phyloP scores from a whole-genome alignment of 2,888 invertebrate genomes.

The Linhomoeus sp. region DNA sequence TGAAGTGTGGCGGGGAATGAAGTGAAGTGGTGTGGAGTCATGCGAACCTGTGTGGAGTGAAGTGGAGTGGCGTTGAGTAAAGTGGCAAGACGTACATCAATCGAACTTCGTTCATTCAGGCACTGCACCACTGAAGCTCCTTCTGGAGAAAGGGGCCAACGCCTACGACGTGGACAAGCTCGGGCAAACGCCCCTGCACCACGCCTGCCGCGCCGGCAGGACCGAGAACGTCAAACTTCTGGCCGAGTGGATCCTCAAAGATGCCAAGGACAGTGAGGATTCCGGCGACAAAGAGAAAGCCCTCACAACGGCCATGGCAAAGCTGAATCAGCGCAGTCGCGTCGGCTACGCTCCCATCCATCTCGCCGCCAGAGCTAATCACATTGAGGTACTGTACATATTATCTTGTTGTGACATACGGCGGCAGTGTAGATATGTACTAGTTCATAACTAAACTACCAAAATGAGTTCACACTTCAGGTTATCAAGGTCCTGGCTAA shows the following conservation, averaged over 20 bases:
- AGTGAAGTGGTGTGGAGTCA: slow-evolving; percentile 5
- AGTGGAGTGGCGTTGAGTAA: no score
- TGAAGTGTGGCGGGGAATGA: no score
- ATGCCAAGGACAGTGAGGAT: slow-evolving; percentile 29
- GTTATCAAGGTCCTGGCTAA: slow-evolving; percentile 27
- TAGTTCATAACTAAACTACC: no score
- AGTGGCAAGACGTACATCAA: no score
- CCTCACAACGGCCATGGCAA: no score
- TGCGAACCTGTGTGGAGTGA: no score
- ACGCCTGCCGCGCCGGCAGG: slow-evolving; percentile 30
- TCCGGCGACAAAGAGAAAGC: slow-evolving; percentile 29
- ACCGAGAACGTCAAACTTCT: slow-evolving; percentile 30
- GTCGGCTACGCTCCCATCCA: slow-evolving; percentile 30
- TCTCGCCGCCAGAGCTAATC: slow-evolving; percentile 28
- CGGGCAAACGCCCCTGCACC: slow-evolving; percentile 31
- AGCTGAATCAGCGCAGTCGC: slow-evolving; percentile 31
- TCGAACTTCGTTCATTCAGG: slow-evolving; percentile 10
- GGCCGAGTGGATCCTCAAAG: slow-evolving; percentile 10
- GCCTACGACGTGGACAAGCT: background rate
- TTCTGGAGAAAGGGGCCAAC: slow-evolving; percentile 21
- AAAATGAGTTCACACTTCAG: no score
- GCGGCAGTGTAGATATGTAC: no score
- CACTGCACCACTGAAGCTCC: slow-evolving; percentile 32
- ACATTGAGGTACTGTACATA: slow-evolving; percentile 24
- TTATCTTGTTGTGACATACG: no score